These are phyloP conservation scores for Sitta europaea DNA, from an alignment of 2,113 vertebrate species.

Conservation along the genomic window DNA sequence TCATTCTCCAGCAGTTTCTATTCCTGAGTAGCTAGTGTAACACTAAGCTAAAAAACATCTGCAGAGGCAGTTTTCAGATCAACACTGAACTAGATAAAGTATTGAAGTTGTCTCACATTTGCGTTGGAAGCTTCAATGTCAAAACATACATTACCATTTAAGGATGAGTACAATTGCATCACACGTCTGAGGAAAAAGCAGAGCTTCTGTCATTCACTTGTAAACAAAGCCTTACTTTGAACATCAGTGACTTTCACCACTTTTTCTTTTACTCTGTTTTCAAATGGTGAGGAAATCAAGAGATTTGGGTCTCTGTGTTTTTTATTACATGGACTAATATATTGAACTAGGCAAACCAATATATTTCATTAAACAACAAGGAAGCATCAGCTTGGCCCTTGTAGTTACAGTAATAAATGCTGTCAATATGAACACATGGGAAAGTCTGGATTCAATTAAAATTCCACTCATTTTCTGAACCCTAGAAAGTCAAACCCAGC, in stretches of 20 bases:
- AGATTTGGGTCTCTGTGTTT: background rate
- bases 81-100: background rate
- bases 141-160: background rate
- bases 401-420: constrained; percentile 34
- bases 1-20: background rate
- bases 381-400: constrained; percentile 2
- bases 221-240: background rate
- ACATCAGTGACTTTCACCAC: background rate
- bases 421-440: constrained; percentile 33
- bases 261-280: background rate
- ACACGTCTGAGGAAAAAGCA: background rate
- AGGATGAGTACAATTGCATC: background rate
- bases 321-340: background rate
- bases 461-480: constrained; percentile 57
- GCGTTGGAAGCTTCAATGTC: background rate
- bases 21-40: background rate
- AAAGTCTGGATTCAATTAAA: constrained; percentile 56
- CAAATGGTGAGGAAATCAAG: background rate
- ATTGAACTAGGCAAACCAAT: background rate
- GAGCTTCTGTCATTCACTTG: background rate
- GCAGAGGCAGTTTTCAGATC: background rate
- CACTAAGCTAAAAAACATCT: background rate
- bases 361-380: background rate
- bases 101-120: background rate
- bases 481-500: background rate